Evolutionary conservation across 2,888 invertebrate species (phyloP).

Genomic region (Cyclophora albipunctata): DNA sequence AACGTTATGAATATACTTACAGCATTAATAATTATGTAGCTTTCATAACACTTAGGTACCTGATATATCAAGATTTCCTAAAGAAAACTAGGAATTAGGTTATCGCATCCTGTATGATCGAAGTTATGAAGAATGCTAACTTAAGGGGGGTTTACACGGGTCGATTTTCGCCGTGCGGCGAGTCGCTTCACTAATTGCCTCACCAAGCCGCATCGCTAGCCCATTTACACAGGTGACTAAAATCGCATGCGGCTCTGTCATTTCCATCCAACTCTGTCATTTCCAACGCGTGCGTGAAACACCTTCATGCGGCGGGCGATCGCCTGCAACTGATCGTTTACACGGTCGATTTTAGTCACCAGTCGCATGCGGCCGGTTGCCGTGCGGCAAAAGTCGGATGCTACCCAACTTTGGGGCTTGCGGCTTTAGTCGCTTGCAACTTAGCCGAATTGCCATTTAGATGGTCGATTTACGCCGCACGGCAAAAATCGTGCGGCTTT

Average conservation of each 20-base stretch:
- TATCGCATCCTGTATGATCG: no score
- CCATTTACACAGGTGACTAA: constrained; percentile 33
- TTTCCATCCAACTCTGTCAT: no score
- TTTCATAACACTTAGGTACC: no score
- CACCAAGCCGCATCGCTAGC: constrained; percentile 29
- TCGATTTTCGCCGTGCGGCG: constrained; percentile 36
- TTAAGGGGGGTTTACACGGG: constrained; percentile 21
- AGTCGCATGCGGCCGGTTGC: constrained; percentile 31
- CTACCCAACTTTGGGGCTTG: constrained; percentile 34
- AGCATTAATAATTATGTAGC: no score
- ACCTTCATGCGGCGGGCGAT: constrained; percentile 14
- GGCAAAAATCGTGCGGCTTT: constrained; percentile 25
- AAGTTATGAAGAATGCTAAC: no score
- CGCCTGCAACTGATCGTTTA: constrained; percentile 18
- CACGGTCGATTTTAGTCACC: constrained; percentile 9
- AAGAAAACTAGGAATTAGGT: no score
- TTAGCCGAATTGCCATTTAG: constrained; percentile 27
- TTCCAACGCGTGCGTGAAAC: constrained; percentile 1
- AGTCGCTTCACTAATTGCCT: constrained; percentile 23
- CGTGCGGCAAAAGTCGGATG: constrained; percentile 32
- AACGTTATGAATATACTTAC: no score
- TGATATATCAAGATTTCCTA: no score
- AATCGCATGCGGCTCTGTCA: constrained; percentile 35
- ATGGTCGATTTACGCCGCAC: constrained; percentile 21
- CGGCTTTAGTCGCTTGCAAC: constrained; percentile 32